Percentiles rank a stretch among this genome's conserved stretches.
Conservation (phyloP, 1,140 invertebrate genomes). For the Drosophila pseudoananassae region DNA sequence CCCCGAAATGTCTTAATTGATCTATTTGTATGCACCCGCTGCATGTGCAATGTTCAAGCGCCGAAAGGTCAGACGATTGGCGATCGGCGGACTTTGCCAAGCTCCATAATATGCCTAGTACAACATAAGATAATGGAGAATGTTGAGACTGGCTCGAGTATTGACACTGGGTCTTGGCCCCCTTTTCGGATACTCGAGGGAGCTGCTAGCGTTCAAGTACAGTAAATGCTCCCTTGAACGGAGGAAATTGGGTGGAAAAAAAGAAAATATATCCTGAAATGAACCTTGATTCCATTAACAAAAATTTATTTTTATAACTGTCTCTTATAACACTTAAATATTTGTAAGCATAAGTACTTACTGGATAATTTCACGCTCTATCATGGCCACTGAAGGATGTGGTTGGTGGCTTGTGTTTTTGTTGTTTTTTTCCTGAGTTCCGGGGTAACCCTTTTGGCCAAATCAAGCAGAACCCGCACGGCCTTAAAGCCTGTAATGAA, state of each 20-base stretch:
- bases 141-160: constrained; percentile 32
- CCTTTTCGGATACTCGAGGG: constrained; percentile 39
- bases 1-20: constrained; percentile 51
- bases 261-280: too few relatives aligned
- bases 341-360: constrained; percentile 47
- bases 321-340: background rate
- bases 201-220: constrained; percentile 1
- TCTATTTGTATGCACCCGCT: constrained; percentile 59
- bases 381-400: constrained; percentile 45
- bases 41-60: constrained; percentile 58
- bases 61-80: constrained; percentile 37
- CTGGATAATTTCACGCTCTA: constrained; percentile 76
- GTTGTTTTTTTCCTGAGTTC: background rate
- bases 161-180: constrained; percentile 66
- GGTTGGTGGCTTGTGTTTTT: background rate
- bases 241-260: background rate
- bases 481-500: constrained; percentile 36
- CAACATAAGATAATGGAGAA: constrained; percentile 59
- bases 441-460: constrained; percentile 8
- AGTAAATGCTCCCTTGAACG: constrained; percentile 7
- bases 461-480: constrained; percentile 35
- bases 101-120: constrained; percentile 19
- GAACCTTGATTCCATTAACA: too few relatives aligned
- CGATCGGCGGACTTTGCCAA: constrained; percentile 56
- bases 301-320: too few relatives aligned